Evolutionary conservation across 2,888 invertebrate species (phyloP), one percentile per base, ranked within the genome.

Genomic region (Melanargia galathea): DNA sequence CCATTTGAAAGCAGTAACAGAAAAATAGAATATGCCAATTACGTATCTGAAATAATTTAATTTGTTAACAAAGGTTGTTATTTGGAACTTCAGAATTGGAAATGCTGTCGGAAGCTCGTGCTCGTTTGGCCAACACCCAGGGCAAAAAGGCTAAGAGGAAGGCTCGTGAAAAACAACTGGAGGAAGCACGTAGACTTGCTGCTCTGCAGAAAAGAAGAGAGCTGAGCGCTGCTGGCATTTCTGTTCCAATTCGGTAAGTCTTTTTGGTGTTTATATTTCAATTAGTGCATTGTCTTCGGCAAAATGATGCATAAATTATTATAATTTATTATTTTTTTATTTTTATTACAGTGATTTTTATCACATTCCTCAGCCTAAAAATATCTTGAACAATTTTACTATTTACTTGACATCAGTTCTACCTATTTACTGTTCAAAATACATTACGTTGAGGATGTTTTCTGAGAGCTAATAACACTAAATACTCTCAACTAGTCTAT

Each of bases 91-190:
- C 30, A 97, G 98, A 99, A 86, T 87, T 99, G 84, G 99, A 99
- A 90, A 99, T 99, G 99, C 87, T 99, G 69, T 99, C 99, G 0
- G 99, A 99, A 89, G 99, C 99, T 0, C 94, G 99, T 76, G 99
- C 99, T 2, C 95, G 99, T 80, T 92, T 99, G 57, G 99, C 99
- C 1, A 99, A 99, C 83, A 99, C 99, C 0, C 99, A 99, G 79
- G 98, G 99, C 54, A 96, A 97, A 88, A 97, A 97, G 77, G 97
- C 97, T 0, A 97, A 97, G 78, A 93, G 97, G 66, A 97, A 97
- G 87, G 99, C 99, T 0, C 93, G 99, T 46, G 99, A 99, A 83
- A 99, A 99, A 84, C 99, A 99, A 83, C 88, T 99, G 70, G 99
- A 99, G 82, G 99, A 99, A 86, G 99, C 99, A 0, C 93, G 99